phyloP scores from a whole-genome alignment of 2,888 invertebrate genomes.

The Prostheceraeus crozeri region DNA sequence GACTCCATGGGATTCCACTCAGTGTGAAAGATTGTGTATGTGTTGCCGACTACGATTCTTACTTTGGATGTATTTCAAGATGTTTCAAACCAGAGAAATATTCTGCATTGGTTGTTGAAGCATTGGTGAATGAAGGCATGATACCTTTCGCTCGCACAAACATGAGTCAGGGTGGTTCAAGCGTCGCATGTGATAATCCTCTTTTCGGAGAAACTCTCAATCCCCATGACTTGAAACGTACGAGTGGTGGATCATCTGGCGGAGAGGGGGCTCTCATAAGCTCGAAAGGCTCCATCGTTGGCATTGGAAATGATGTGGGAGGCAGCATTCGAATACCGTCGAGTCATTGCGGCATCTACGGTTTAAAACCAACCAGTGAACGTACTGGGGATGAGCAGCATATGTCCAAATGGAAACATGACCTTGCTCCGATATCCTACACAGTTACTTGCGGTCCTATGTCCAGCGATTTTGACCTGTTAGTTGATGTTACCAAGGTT shows the following conservation, averaged over 20 bases:
- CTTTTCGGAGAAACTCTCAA: slow-evolving; percentile 16
- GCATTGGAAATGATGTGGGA: slow-evolving; percentile 29
- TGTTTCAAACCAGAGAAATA: not conserved
- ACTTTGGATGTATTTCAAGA: not conserved
- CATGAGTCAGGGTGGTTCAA: not conserved
- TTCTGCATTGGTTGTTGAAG: not conserved
- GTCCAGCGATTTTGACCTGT: too few species aligned
- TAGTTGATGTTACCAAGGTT: too few species aligned
- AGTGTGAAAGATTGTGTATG: slow-evolving; percentile 28
- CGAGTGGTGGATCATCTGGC: slow-evolving; percentile 25
- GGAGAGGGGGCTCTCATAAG: slow-evolving; percentile 30
- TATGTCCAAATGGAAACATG: too few species aligned
- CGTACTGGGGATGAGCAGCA: too few species aligned
- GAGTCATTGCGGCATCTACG: slow-evolving; percentile 19
- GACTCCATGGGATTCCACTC: slow-evolving; percentile 30
- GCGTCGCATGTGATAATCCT: slow-evolving; percentile 14
- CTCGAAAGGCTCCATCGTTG: slow-evolving; percentile 14
- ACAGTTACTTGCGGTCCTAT: too few species aligned
- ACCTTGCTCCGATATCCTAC: too few species aligned
- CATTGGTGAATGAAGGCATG: not conserved
- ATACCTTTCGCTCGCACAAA: slow-evolving; percentile 17
- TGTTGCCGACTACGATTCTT: not conserved
- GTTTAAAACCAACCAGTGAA: slow-evolving; percentile 25
- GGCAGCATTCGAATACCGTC: slow-evolving; percentile 33
- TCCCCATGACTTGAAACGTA: slow-evolving; percentile 3